Evolutionary conservation across 2,888 invertebrate species (phyloP).

Genomic region (Tromatobia lineatoria): DNA sequence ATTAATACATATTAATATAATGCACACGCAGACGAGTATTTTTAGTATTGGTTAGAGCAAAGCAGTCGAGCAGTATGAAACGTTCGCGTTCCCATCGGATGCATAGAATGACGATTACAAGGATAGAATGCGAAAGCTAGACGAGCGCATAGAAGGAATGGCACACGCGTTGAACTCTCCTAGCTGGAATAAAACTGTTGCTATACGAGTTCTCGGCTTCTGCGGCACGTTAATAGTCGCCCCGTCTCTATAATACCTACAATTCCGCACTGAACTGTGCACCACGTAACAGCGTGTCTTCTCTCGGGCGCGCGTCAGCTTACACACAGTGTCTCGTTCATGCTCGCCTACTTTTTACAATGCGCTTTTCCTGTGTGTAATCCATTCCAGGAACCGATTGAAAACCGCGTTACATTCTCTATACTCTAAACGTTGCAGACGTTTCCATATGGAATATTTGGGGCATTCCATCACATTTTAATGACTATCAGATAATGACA

Average conservation of each 20-base stretch:
- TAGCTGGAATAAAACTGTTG: conserved; percentile 41
- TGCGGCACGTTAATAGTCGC: conserved; percentile 60
- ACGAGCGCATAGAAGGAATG: conserved; percentile 31
- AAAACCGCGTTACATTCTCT: conserved; percentile 18
- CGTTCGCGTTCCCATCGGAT: conserved; percentile 16
- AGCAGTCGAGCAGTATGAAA: conserved; percentile 1
- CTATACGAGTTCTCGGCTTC: conserved; percentile 51
- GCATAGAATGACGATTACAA: not conserved
- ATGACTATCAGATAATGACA: too few relatives aligned
- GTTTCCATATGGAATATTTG: too few relatives aligned
- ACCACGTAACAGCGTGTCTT: conserved; percentile 42
- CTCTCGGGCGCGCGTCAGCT: conserved; percentile 32
- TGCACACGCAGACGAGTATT: not conserved
- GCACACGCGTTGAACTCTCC: conserved; percentile 54
- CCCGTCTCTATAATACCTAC: conserved; percentile 51
- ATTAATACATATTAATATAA: not conserved
- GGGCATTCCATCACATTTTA: too few relatives aligned
- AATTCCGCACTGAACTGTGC: conserved; percentile 17
- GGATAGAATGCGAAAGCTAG: conserved; percentile 6
- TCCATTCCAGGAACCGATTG: conserved; percentile 61
- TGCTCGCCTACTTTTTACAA: conserved; percentile 20
- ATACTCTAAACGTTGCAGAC: too few relatives aligned
- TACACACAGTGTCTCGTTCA: conserved; percentile 6
- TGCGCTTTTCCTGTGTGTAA: conserved; percentile 20
- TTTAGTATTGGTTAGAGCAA: not conserved